phyloP scores from a whole-genome alignment of 2,797 vertebrate species.

The Artibeus lituratus region DNA sequence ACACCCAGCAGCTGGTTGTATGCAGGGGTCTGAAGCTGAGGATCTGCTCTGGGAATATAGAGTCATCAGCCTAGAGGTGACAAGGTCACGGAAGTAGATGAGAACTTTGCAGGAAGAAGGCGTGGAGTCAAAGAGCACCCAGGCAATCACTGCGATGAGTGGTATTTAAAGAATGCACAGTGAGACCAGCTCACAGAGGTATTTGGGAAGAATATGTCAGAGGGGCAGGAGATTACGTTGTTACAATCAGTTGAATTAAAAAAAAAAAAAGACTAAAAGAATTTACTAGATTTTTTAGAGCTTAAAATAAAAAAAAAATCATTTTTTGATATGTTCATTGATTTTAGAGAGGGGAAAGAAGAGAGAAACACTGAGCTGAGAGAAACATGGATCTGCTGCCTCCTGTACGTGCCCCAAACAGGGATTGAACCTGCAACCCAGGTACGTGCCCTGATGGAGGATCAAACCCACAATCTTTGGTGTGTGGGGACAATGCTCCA shows the following conservation, averaged over 20 bases:
- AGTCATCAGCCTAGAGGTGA: not conserved
- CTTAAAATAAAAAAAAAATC: no score
- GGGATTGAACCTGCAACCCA: no score
- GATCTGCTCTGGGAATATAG: not conserved
- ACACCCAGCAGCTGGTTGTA: not conserved
- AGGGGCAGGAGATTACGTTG: not conserved
- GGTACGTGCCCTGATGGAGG: no score
- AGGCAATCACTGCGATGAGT: not conserved
- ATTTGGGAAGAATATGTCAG: not conserved
- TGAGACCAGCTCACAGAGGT: not conserved
- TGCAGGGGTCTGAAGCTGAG: not conserved
- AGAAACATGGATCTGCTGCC: no score
- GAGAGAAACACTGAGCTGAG: no score
- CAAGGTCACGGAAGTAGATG: not conserved
- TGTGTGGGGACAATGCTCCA: no score
- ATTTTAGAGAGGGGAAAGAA: no score
- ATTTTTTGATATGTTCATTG: no score
- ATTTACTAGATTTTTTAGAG: not conserved
- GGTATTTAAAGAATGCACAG: not conserved
- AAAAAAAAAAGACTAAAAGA: not conserved
- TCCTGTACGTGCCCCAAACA: no score
- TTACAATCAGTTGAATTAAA: not conserved
- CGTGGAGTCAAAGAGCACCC: not conserved
- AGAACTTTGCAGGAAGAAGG: not conserved
- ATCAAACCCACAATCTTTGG: no score